A percentile compares a stretch with the other conserved stretches of the same genome.
Evolutionary conservation across 2,888 invertebrate genomes (phyloP).

Genomic region (Agrochola litura): DNA sequence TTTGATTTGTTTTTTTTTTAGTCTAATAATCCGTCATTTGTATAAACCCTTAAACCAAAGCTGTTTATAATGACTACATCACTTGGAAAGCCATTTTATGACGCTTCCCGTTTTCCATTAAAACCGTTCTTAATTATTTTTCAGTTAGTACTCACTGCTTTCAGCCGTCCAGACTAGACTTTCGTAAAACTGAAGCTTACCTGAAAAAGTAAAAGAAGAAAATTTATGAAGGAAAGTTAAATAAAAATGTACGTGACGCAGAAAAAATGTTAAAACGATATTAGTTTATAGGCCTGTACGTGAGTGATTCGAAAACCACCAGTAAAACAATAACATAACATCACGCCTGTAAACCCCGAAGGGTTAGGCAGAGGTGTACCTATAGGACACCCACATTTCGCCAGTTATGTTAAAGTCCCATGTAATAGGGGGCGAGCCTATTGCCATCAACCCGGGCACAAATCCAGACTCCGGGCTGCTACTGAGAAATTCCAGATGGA

Average conservation of each 20-base stretch:
- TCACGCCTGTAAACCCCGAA: too few species aligned
- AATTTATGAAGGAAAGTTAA: conserved; percentile 20
- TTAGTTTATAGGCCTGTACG: background rate
- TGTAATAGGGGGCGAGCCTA: too few species aligned
- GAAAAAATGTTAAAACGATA: background rate
- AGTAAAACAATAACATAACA: background rate
- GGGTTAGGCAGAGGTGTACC: too few species aligned
- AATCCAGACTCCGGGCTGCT: too few species aligned
- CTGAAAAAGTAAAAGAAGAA: conserved; percentile 52
- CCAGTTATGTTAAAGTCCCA: too few species aligned
- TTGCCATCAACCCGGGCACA: too few species aligned
- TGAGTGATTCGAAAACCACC: background rate
- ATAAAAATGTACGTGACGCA: background rate
- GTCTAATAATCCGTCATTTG: background rate
- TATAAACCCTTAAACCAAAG: background rate
- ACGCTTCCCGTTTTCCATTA: conserved; percentile 11
- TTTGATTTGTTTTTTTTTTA: too few species aligned
- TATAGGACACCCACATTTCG: too few species aligned
- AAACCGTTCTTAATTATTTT: conserved; percentile 28
- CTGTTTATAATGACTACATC: conserved; percentile 6
- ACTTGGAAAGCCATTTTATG: conserved; percentile 21
- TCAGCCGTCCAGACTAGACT: conserved; percentile 5
- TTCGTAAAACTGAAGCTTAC: conserved; percentile 51
- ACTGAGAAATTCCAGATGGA: too few species aligned
- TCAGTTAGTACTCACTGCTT: conserved; percentile 51